A percentile compares a stretch with the other conserved stretches of the same genome.
Evolutionary conservation across 2,888 invertebrate species (phyloP).

Genomic region (Ellobium chinense): DNA sequence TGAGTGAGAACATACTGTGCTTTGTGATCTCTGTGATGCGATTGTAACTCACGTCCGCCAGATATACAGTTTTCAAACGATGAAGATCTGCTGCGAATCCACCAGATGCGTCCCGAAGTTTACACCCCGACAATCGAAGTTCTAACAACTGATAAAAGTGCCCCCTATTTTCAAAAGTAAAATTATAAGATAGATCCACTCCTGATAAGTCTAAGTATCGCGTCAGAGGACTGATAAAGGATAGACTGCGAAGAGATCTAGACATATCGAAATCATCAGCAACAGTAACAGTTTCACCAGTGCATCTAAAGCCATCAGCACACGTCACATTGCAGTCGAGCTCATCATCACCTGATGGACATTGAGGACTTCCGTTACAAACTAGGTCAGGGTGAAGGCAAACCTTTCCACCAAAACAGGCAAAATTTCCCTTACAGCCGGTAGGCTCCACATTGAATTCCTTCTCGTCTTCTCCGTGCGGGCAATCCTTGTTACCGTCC

Average conservation of each 20-base stretch:
- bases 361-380: not conserved
- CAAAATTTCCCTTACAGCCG: not conserved
- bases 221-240: not conserved
- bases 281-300: not conserved
- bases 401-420: not conserved
- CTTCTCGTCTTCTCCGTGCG: not conserved
- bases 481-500: not conserved
- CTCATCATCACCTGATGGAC: not conserved
- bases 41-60: not conserved
- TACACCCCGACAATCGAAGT: not conserved
- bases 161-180: not conserved
- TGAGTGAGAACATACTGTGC: not conserved
- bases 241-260: not conserved
- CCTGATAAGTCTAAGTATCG: not conserved
- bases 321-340: not conserved
- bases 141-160: not conserved
- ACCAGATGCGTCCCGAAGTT: not conserved
- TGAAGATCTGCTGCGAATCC: not conserved
- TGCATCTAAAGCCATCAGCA: not conserved
- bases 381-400: slow-evolving; percentile 3
- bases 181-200: not conserved
- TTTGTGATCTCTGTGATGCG: not conserved
- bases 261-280: not conserved
- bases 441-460: not conserved
- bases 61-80: not conserved